Conservation (phyloP, 2,113 vertebrate genomes). For the Henicopernis longicauda region DNA sequence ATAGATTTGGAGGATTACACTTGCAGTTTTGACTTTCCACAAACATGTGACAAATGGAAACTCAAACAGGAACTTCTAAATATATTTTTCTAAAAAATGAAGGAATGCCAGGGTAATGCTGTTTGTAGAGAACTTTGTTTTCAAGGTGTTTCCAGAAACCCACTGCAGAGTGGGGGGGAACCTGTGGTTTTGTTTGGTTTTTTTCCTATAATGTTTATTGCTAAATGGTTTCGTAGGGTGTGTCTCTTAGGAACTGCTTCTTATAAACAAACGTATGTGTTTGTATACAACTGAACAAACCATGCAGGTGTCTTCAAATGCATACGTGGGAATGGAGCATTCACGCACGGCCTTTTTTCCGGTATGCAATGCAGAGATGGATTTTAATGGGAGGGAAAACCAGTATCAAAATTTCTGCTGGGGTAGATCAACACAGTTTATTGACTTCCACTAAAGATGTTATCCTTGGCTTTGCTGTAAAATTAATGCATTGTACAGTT, state of each 20-base stretch:
- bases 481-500: neutral
- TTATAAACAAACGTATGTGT: neutral
- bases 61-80: neutral
- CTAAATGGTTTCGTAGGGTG: neutral
- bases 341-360: rapidly evolving
- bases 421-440: neutral
- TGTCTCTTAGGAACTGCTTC: neutral
- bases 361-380: neutral
- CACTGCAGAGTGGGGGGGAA: rapidly evolving
- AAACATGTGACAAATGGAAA: neutral
- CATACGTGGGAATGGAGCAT: rapidly evolving
- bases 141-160: neutral
- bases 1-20: neutral
- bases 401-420: neutral
- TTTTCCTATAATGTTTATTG: neutral
- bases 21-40: neutral
- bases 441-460: neutral
- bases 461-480: neutral
- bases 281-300: too few relatives aligned
- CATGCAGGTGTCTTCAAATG: neutral
- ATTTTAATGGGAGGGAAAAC: neutral
- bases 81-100: rapidly evolving
- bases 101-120: neutral
- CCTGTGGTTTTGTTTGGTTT: neutral
- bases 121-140: neutral